A percentile compares a stretch with the other conserved stretches of the same genome.
phyloP scores from a whole-genome alignment of 2,888 invertebrate genomes.

The Piscicola geometra region DNA sequence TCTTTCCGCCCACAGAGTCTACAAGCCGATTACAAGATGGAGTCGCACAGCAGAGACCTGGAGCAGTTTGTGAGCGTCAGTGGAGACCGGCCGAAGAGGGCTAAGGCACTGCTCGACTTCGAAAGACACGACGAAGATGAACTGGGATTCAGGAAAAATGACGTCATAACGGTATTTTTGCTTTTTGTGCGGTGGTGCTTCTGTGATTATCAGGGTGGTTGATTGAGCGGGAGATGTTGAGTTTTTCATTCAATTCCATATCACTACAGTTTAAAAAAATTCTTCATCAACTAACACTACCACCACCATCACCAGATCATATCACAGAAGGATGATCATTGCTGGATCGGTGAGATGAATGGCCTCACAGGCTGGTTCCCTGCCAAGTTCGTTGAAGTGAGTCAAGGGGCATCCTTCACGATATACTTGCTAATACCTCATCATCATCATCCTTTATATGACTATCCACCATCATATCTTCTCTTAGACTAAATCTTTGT shows the following conservation, averaged over 20 bases:
- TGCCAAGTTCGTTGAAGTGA: slow-evolving; percentile 80
- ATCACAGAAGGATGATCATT: slow-evolving; percentile 94
- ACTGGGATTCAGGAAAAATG: slow-evolving; percentile 93
- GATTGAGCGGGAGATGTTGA: too few relatives aligned
- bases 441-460: background rate
- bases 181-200: background rate
- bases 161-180: slow-evolving; percentile 80
- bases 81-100: slow-evolving; percentile 72
- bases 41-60: slow-evolving; percentile 87
- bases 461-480: too few relatives aligned
- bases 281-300: too few relatives aligned
- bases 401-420: background rate
- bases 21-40: slow-evolving; percentile 88
- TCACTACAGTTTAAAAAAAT: too few relatives aligned
- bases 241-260: too few relatives aligned
- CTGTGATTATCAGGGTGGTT: too few relatives aligned
- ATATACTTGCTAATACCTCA: background rate
- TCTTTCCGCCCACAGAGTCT: slow-evolving; percentile 61
- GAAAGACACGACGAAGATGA: slow-evolving; percentile 97
- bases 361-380: slow-evolving; percentile 90
- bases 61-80: slow-evolving; percentile 80
- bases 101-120: slow-evolving; percentile 93
- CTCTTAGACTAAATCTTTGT: too few relatives aligned
- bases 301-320: too few relatives aligned
- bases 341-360: slow-evolving; percentile 95